Evolutionary conservation across 2,888 invertebrate species (phyloP).

Genomic region (Metacarcinus magister): DNA sequence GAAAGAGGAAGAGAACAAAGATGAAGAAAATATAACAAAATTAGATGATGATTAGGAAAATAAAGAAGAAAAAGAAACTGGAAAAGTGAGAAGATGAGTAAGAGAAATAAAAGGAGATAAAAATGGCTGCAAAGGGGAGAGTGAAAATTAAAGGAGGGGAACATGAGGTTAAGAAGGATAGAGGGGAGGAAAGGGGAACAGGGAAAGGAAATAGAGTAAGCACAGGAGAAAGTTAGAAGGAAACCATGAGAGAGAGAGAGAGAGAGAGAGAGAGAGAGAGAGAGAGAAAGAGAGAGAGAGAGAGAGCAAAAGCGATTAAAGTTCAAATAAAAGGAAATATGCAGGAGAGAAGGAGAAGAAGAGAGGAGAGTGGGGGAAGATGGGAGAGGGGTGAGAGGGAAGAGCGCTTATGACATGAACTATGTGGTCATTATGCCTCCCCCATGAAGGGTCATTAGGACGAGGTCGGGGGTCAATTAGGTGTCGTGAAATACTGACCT

Average conservation of each 20-base stretch:
- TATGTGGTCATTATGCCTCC: neutral
- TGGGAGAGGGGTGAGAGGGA: neutral
- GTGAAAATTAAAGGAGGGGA: neutral
- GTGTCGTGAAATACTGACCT: conserved; percentile 41
- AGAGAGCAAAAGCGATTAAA: too few relatives aligned
- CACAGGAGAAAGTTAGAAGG: neutral
- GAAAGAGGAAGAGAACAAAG: neutral
- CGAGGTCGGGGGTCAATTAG: neutral
- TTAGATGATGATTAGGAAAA: too few relatives aligned
- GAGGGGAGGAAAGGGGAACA: neutral
- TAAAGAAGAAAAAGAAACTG: neutral
- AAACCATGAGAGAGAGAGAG: neutral
- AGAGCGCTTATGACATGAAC: neutral
- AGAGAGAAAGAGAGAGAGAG: too few relatives aligned
- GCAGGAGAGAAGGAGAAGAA: neutral
- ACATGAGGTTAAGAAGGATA: neutral
- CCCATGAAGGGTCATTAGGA: neutral
- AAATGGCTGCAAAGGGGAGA: neutral
- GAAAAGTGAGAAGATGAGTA: neutral
- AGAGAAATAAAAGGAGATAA: neutral
- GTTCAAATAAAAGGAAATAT: too few relatives aligned
- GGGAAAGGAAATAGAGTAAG: too few relatives aligned
- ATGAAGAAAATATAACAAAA: neutral
- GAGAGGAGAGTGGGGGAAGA: neutral
- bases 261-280: too few relatives aligned